phyloP scores from a whole-genome alignment of 2,797 vertebrate genomes.

The Vespertilio murinus region DNA sequence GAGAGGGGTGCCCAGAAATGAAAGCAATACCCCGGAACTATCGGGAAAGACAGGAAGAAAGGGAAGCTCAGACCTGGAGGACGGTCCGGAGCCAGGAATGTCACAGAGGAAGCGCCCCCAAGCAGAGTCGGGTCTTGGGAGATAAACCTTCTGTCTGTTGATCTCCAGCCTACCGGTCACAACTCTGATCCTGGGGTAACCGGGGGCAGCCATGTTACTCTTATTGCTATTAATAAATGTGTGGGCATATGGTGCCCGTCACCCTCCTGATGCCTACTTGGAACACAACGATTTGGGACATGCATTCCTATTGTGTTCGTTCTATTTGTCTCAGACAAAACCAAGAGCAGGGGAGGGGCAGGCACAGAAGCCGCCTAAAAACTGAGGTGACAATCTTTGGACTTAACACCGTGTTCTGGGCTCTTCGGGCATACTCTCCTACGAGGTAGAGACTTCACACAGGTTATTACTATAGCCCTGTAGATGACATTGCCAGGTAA shows the following conservation, averaged over 20 bases:
- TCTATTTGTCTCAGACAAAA: background rate
- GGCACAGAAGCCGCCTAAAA: background rate
- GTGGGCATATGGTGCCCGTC: fast-evolving
- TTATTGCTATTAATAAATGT: background rate
- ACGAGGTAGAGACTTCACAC: background rate
- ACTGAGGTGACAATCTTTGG: background rate
- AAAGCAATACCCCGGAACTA: background rate
- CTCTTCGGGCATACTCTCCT: background rate
- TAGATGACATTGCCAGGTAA: background rate
- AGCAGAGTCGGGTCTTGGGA: background rate
- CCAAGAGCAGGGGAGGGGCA: background rate
- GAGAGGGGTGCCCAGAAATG: background rate
- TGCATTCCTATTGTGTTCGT: background rate
- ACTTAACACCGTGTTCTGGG: background rate
- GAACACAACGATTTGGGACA: background rate
- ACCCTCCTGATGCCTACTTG: background rate
- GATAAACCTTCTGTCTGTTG: background rate
- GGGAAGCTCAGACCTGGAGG: background rate
- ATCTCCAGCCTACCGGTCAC: background rate
- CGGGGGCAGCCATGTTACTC: background rate
- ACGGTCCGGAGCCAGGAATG: background rate
- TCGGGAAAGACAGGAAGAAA: background rate
- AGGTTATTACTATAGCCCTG: no score
- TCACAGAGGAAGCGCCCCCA: background rate
- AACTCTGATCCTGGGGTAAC: background rate